Conservation (phyloP, 2,113 vertebrate species). For the Alethe castanea region DNA sequence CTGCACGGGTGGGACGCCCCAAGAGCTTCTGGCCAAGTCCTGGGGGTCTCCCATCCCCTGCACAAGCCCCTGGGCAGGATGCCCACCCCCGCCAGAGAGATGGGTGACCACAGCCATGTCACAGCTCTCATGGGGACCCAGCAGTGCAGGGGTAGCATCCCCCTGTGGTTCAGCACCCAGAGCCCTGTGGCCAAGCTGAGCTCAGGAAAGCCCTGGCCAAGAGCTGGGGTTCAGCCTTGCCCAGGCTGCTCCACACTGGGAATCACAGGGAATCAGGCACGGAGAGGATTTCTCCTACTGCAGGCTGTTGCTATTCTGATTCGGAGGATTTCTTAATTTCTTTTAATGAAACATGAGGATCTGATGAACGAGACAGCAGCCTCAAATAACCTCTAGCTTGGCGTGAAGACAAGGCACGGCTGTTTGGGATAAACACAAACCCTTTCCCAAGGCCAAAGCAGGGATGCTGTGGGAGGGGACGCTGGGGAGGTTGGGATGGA, state of each 20-base stretch:
- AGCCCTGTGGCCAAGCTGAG: background rate
- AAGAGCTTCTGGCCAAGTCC: background rate
- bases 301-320: background rate
- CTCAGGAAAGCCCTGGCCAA: background rate
- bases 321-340: background rate
- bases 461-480: background rate
- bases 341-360: constrained; percentile 12
- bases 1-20: fast-evolving
- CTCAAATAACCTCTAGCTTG: constrained; percentile 43
- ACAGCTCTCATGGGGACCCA: background rate
- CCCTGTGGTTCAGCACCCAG: fast-evolving
- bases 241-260: background rate
- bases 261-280: fast-evolving
- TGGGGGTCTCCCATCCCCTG: background rate
- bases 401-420: background rate
- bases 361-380: constrained; percentile 17
- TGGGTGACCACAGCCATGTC: fast-evolving
- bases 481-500: background rate
- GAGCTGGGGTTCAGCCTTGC: background rate
- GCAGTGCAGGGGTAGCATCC: fast-evolving
- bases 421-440: constrained; percentile 30
- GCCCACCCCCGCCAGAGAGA: fast-evolving
- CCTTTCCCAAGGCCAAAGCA: background rate
- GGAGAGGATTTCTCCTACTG: background rate
- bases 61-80: fast-evolving